Conservation (phyloP, 2,888 invertebrate species). For the Embidobia sp. region DNA sequence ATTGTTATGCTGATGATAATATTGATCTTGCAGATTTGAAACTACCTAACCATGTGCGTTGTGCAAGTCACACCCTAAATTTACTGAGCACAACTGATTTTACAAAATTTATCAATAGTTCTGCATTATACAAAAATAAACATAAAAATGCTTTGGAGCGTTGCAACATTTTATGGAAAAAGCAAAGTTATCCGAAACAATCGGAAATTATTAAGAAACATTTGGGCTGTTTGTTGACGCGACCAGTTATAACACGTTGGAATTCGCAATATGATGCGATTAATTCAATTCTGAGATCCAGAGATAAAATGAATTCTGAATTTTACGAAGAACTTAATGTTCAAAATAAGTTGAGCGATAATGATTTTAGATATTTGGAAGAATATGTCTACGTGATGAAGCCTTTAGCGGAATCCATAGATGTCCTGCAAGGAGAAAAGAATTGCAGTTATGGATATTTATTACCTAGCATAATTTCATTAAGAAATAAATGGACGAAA, state of each 20-base stretch:
- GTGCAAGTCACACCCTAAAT: not conserved
- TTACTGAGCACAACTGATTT: not conserved
- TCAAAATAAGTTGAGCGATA: not conserved
- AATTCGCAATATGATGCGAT: not conserved
- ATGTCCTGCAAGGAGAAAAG: not conserved
- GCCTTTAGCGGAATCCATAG: not conserved
- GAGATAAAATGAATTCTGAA: not conserved
- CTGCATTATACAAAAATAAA: not conserved
- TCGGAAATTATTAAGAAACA: not conserved
- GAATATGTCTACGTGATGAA: not conserved
- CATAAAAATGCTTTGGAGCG: not conserved
- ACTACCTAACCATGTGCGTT: not conserved
- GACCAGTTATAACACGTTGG: not conserved
- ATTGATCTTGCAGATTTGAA: no score
- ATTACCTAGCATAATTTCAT: not conserved
- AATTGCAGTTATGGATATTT: not conserved
- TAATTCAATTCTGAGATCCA: not conserved
- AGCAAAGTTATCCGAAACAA: not conserved
- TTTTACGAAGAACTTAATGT: not conserved
- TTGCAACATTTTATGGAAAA: slow-evolving; percentile 4
- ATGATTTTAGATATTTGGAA: not conserved
- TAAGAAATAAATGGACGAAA: slow-evolving; percentile 3
- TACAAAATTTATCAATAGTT: not conserved
- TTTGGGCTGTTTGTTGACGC: not conserved
- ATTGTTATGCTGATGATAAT: no score